Evolutionary conservation across 2,797 vertebrate species (phyloP).

Genomic region (Bovichtus diacanthus): DNA sequence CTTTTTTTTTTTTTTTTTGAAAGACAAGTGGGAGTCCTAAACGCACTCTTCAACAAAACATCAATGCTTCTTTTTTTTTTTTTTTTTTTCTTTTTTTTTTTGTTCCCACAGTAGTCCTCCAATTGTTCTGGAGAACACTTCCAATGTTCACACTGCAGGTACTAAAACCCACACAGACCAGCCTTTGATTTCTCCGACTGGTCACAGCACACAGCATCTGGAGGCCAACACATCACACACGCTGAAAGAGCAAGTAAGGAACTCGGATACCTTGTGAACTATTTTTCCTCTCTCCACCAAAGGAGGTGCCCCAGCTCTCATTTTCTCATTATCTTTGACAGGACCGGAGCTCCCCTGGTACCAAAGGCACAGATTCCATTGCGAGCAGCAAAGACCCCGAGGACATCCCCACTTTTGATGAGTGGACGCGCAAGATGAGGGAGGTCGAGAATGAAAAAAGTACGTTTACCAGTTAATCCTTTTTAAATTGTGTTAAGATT

Average conservation of each 20-base stretch:
- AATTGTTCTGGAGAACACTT: slow-evolving; percentile 79
- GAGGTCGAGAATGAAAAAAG: slow-evolving; percentile 98
- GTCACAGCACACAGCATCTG: slow-evolving; percentile 40
- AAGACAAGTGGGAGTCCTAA: neutral
- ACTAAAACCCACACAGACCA: slow-evolving; percentile 67
- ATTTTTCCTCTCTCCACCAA: slow-evolving; percentile 25
- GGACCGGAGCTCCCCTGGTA: slow-evolving; percentile 54
- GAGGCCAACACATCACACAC: slow-evolving; percentile 71
- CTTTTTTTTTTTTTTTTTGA: too few relatives aligned
- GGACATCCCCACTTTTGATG: slow-evolving; percentile 98
- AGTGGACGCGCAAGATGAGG: slow-evolving; percentile 98
- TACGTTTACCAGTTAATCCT: slow-evolving; percentile 67
- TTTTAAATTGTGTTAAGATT: neutral
- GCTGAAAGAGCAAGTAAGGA: slow-evolving; percentile 67
- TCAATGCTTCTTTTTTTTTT: neutral
- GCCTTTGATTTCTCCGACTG: slow-evolving; percentile 42
- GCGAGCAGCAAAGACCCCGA: slow-evolving; percentile 83
- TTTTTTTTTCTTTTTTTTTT: slow-evolving; percentile 15
- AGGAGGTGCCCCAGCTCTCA: slow-evolving; percentile 58
- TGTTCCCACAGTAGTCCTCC: slow-evolving; percentile 67
- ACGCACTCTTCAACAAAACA: neutral
- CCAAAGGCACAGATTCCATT: slow-evolving; percentile 69
- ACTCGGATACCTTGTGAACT: neutral
- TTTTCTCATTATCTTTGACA: slow-evolving; percentile 67
- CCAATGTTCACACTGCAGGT: slow-evolving; percentile 73